These are phyloP conservation scores for Aleadryas rufinucha DNA, from an alignment of 2,113 vertebrate species.

Conservation along the genomic window DNA sequence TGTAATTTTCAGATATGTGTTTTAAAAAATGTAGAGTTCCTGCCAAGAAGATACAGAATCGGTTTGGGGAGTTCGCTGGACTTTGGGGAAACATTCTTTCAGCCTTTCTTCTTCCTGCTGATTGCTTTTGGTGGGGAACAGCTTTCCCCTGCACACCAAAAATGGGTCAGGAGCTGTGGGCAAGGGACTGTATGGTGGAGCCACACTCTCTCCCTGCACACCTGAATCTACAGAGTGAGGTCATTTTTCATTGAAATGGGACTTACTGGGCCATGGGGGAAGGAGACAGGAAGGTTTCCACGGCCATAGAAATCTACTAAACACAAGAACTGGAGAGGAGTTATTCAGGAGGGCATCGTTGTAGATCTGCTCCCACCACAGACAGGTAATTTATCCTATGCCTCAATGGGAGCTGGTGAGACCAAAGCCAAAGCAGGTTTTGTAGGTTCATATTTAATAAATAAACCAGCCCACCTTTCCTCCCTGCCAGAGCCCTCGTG, in stretches of 20 bases:
- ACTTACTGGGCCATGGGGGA: not conserved
- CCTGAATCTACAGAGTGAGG: not conserved
- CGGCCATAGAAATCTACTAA: not conserved
- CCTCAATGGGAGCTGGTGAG: not conserved
- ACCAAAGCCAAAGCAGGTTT: not conserved
- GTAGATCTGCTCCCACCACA: not conserved
- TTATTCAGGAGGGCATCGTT: not conserved
- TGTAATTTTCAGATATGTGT: slow-evolving; percentile 26
- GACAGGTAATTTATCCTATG: not conserved
- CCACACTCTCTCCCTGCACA: not conserved
- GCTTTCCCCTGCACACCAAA: not conserved
- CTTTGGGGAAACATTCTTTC: not conserved
- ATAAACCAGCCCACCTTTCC: not conserved
- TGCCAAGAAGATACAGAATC: slow-evolving; percentile 6
- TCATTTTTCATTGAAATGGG: not conserved
- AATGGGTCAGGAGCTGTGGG: not conserved
- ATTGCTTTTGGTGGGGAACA: not conserved
- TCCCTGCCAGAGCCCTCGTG: not conserved
- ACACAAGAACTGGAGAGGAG: not conserved
- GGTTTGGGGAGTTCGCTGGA: not conserved
- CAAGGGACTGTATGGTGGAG: not conserved
- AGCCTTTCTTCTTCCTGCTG: not conserved
- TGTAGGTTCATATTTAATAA: not conserved
- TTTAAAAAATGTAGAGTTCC: not conserved
- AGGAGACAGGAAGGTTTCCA: not conserved